phyloP scores from a whole-genome alignment of 2,113 vertebrate genomes.

The Mixornis gularis region DNA sequence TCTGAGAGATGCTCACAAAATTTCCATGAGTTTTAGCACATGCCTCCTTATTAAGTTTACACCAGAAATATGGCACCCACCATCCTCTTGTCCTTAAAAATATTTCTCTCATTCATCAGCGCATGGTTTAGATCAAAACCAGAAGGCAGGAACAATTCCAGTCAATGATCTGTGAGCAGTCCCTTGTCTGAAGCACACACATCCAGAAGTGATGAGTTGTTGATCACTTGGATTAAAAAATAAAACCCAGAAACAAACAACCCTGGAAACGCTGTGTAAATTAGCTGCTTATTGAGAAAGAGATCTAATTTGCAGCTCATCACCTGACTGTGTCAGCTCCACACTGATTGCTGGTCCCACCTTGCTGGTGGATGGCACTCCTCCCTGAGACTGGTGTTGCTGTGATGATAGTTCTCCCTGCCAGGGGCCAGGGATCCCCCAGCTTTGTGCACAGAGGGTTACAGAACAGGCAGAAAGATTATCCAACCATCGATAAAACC shows the following conservation, averaged over 20 bases:
- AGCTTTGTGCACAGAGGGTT: not conserved
- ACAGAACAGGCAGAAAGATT: not conserved
- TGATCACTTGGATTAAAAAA: not conserved
- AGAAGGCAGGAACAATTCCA: slow-evolving; percentile 37
- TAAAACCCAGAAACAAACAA: not conserved
- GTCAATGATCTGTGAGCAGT: not conserved
- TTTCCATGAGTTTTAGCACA: slow-evolving; percentile 3
- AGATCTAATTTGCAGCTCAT: not conserved
- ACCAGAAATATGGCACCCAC: slow-evolving; percentile 40
- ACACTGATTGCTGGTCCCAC: not conserved
- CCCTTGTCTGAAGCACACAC: not conserved
- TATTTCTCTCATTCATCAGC: slow-evolving; percentile 19
- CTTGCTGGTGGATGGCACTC: not conserved
- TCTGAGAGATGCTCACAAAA: slow-evolving; percentile 18
- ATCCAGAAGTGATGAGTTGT: not conserved
- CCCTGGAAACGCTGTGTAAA: not conserved
- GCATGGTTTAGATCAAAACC: slow-evolving; percentile 50
- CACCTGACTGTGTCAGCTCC: not conserved
- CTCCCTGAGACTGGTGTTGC: not conserved
- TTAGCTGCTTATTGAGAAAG: not conserved
- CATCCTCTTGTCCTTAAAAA: slow-evolving; percentile 51
- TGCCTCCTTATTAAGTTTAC: slow-evolving; percentile 28
- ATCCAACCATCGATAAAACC: not conserved
- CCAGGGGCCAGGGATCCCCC: not conserved
- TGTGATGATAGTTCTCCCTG: not conserved